Evolutionary conservation across 2,113 vertebrate species (phyloP), one percentile per base, ranked within the genome.

Genomic region (Rhadina sibilatrix): DNA sequence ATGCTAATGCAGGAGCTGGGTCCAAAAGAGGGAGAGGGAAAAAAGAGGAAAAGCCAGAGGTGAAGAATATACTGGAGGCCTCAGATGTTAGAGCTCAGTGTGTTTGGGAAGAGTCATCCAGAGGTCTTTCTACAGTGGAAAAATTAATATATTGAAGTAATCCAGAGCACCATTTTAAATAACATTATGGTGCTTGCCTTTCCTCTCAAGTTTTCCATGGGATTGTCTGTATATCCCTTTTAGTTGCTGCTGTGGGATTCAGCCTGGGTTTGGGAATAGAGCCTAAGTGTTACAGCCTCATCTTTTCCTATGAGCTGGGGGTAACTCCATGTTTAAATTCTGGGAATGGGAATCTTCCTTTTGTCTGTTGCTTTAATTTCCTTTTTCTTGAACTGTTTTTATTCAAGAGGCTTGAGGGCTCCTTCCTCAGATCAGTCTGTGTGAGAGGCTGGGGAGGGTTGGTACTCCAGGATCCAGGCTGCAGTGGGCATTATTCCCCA

Each of bases 21-120:
- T 89, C 80, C 87, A 90, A 70, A 87, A 87, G 33, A 54, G 87
- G 31, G 50, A 64, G 38, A 30, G 37, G 27, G 35, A 3, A 35
- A 42, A 77, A 92, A 22, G 7, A 53, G 80, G 79, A 93, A 56
- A 77, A 46, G 71, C 83, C 86, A 81, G 71, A 83, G 91, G 91
- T 65, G 68, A 78, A 15, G 87, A 86, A 76, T 74, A 66, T 93
- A 22, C 71, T 94, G 87, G 44, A 96, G 63, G 33, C 63, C 65
- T 87, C 63, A 56, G 76, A 69, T 68, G 31, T 64, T 77, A 56
- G 49, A 84, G 72, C 4, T 10, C 40, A 66, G 23, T 70, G 84
- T 86, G 47, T 52, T 95, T 79, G 80, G 76, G 64, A 42, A 83
- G 88, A 95, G 94, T 96, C 93, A 68, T 94, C 95, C 93, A 96